Conservation (phyloP, 2,888 invertebrate genomes). For the Mythimna ferrago region DNA sequence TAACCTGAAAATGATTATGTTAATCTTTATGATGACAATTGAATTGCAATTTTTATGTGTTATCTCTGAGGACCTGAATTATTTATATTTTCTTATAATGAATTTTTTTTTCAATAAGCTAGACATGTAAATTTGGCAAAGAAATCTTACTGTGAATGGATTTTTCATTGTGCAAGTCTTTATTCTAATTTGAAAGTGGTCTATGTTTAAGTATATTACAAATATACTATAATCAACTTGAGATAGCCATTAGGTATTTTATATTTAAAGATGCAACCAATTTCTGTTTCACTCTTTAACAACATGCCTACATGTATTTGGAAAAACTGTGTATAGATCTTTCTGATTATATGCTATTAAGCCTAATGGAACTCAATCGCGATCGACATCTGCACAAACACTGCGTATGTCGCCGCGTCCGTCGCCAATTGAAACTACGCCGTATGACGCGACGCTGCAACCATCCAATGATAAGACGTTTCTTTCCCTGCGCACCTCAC, state of each 20-base stretch:
- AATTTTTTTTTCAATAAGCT: background rate
- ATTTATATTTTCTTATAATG: background rate
- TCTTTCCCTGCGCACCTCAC: constrained; percentile 61
- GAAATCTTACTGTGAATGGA: constrained; percentile 11
- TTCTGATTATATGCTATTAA: constrained; percentile 60
- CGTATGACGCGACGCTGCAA: constrained; percentile 55
- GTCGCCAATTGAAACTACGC: constrained; percentile 59
- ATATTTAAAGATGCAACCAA: constrained; percentile 42
- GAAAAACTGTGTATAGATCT: constrained; percentile 59
- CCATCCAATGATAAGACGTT: constrained; percentile 58
- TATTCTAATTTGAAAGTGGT: constrained; percentile 27
- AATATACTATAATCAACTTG: constrained; percentile 15
- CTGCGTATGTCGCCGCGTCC: constrained; percentile 56
- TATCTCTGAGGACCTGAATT: background rate
- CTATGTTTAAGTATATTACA: constrained; percentile 20
- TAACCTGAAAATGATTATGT: background rate
- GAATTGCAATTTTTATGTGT: background rate
- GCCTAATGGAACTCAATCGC: constrained; percentile 59
- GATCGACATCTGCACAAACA: constrained; percentile 61
- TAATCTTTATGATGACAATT: background rate
- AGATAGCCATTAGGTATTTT: constrained; percentile 44
- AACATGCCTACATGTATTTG: constrained; percentile 56
- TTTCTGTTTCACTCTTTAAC: constrained; percentile 47
- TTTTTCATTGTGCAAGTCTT: background rate
- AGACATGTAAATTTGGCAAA: constrained; percentile 4